These are phyloP conservation scores for Ophthalmotilapia sp. DNA, from an alignment of 2,113 vertebrate genomes.

Conservation along the genomic window DNA sequence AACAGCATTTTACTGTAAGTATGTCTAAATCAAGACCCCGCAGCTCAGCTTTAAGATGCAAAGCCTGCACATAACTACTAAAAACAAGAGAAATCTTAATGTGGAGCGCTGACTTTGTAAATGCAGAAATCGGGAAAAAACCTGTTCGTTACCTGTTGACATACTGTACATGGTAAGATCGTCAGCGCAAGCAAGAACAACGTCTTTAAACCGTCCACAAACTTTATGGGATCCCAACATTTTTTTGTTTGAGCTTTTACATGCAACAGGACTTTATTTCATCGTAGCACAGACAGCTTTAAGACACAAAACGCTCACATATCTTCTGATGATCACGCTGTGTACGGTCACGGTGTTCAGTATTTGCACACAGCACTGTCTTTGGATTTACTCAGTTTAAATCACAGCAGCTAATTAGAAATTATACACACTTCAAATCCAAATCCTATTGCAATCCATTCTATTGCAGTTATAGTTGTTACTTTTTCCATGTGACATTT, in stretches of 20 bases:
- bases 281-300: constrained; percentile 6
- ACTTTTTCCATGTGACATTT: neutral
- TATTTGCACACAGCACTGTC: neutral
- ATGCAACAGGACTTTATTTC: neutral
- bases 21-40: neutral
- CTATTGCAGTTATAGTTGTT: neutral
- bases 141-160: neutral
- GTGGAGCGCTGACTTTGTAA: neutral
- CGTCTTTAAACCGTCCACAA: neutral
- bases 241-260: neutral
- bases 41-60: neutral
- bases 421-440: neutral
- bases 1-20: neutral
- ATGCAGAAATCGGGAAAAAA: neutral
- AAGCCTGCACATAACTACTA: neutral
- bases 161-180: neutral
- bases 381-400: constrained; percentile 4
- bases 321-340: constrained; percentile 6
- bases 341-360: constrained; percentile 61
- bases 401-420: neutral
- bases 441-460: neutral
- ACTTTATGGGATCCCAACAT: neutral
- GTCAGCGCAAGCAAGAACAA: neutral
- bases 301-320: neutral
- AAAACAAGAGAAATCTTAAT: neutral